Evolutionary conservation across 1,140 invertebrate species (phyloP).

Genomic region (Ceratina japonica): DNA sequence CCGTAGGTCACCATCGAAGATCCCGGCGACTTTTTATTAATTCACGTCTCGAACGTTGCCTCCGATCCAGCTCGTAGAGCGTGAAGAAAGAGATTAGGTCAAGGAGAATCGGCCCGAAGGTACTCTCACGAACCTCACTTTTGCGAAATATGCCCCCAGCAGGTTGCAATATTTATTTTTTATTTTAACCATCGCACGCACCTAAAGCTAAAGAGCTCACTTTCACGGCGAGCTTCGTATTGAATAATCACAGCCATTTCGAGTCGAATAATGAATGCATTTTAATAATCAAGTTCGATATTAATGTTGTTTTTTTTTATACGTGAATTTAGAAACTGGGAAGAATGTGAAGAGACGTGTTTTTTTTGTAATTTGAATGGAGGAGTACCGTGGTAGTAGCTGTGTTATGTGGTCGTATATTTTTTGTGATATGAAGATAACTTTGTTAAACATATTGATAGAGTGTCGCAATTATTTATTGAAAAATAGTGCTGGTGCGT

Average conservation of each 20-base stretch:
- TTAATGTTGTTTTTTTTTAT: too few relatives aligned
- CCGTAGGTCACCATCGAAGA: conserved; percentile 5
- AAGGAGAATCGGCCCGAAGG: conserved; percentile 58
- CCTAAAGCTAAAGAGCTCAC: not conserved
- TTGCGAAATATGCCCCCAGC: conserved; percentile 32
- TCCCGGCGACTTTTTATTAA: conserved; percentile 42
- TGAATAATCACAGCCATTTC: too few relatives aligned
- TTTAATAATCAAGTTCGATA: too few relatives aligned
- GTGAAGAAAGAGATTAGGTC: conserved; percentile 57
- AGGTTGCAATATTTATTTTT: conserved; percentile 31
- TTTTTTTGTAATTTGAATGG: too few relatives aligned
- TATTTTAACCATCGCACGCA: conserved; percentile 3
- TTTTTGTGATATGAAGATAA: not conserved
- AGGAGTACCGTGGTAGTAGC: too few relatives aligned
- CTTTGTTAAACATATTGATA: not conserved
- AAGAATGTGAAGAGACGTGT: too few relatives aligned
- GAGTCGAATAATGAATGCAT: too few relatives aligned
- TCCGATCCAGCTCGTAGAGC: conserved; percentile 23
- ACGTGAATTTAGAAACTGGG: too few relatives aligned
- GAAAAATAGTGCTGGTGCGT: not conserved
- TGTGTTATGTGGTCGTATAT: not conserved
- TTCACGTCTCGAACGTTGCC: conserved; percentile 57
- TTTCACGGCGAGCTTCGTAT: not conserved
- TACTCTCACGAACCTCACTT: conserved; percentile 13
- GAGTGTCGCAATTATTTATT: not conserved